Evolutionary conservation across 2,113 vertebrate genomes (phyloP).

Genomic region (Promerops cafer): DNA sequence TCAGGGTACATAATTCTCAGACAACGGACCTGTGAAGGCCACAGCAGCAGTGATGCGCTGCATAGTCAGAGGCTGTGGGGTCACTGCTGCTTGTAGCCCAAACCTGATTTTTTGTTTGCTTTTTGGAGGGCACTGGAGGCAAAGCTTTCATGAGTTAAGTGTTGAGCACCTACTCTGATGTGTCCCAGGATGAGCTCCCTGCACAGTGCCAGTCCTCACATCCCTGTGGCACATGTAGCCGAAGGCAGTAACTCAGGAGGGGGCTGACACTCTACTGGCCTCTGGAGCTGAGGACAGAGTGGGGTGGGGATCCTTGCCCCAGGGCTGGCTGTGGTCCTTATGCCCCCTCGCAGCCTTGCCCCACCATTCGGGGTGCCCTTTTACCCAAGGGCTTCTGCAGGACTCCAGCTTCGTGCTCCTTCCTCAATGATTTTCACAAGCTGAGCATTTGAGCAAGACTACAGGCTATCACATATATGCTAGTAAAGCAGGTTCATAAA

Average conservation of each 20-base stretch:
- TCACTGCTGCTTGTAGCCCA: not conserved
- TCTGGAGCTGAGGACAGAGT: fast-evolving
- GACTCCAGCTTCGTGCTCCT: not conserved
- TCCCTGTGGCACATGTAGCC: not conserved
- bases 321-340: not conserved
- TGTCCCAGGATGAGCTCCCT: not conserved
- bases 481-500: not conserved
- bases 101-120: not conserved
- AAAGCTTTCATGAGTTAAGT: not conserved
- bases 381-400: not conserved
- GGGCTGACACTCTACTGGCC: not conserved
- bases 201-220: fast-evolving
- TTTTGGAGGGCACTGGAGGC: not conserved
- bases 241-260: not conserved
- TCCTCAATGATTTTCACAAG: not conserved
- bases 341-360: not conserved
- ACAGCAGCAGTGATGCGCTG: fast-evolving
- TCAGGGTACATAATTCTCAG: not conserved
- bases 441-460: not conserved
- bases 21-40: not conserved
- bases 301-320: not conserved
- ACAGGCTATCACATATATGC: too few relatives aligned
- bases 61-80: not conserved
- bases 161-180: not conserved
- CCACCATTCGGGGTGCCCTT: fast-evolving